Evolutionary conservation across 1,140 invertebrate genomes (phyloP).

Genomic region (Drosophila dunni): DNA sequence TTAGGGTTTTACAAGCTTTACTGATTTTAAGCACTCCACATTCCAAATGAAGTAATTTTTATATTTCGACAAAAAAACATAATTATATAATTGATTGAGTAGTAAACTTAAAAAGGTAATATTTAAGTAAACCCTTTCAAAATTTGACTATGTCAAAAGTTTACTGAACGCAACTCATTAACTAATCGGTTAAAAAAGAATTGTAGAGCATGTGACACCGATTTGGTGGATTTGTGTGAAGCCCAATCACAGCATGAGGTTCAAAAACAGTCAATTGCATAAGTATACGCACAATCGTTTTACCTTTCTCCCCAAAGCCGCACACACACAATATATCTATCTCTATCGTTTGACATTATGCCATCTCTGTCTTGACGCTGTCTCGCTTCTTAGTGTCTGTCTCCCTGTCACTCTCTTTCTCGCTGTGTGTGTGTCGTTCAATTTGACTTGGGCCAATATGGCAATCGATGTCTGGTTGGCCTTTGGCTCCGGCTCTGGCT

Average conservation of each 20-base stretch:
- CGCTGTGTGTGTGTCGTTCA: conserved; percentile 37
- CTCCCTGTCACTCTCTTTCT: not conserved
- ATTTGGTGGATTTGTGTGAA: conserved; percentile 54
- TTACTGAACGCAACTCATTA: not conserved
- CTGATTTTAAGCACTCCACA: no score
- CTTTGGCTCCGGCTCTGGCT: conserved; percentile 39
- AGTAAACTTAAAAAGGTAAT: not conserved
- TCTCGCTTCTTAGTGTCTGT: not conserved
- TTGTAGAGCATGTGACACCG: conserved; percentile 57
- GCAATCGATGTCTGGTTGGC: conserved; percentile 61
- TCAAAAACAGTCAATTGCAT: conserved; percentile 33
- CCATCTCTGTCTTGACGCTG: not conserved
- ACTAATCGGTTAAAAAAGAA: conserved; percentile 1
- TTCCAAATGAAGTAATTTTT: no score
- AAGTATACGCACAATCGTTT: conserved; percentile 29
- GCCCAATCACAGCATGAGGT: conserved; percentile 57
- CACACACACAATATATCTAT: not conserved
- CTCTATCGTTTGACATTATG: not conserved
- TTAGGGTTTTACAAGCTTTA: no score
- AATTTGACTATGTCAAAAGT: not conserved
- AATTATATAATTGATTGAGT: no score
- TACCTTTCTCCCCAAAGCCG: conserved; percentile 36
- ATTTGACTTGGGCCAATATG: conserved; percentile 67
- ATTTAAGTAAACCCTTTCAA: not conserved
- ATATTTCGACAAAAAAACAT: no score